Conservation (phyloP, 2,888 invertebrate species). For the Salpingus planirostris region DNA sequence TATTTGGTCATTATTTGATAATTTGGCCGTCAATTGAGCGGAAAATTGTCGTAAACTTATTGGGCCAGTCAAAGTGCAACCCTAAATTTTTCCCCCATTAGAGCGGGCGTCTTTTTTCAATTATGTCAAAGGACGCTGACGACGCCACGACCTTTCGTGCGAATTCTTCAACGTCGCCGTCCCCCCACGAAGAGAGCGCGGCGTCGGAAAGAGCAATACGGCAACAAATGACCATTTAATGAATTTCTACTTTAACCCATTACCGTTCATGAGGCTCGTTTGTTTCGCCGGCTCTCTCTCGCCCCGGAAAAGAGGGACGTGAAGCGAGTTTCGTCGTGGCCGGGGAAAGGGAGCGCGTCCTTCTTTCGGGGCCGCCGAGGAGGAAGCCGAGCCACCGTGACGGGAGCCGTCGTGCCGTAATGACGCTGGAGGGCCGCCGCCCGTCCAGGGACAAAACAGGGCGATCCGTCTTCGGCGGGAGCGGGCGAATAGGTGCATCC, state of each 20-base stretch:
- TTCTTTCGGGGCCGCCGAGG: constrained; percentile 2
- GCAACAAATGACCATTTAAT: constrained; percentile 10
- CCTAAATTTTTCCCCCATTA: neutral
- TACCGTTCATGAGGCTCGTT: constrained; percentile 9
- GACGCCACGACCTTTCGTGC: no score
- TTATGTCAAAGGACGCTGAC: no score
- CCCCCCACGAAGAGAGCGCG: neutral
- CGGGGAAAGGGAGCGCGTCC: constrained; percentile 1
- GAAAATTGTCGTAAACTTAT: no score
- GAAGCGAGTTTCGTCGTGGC: constrained; percentile 2
- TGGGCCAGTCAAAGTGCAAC: neutral
- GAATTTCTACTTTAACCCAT: constrained; percentile 10
- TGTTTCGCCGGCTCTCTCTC: constrained; percentile 2
- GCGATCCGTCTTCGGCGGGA: constrained; percentile 27
- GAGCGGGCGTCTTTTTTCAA: neutral
- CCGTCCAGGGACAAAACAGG: constrained; percentile 25
- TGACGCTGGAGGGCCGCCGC: constrained; percentile 19
- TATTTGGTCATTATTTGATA: no score
- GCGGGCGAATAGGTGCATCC: constrained; percentile 34
- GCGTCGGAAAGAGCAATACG: constrained; percentile 2
- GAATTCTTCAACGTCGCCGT: constrained; percentile 3
- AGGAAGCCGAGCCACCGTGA: constrained; percentile 24
- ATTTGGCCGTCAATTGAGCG: no score
- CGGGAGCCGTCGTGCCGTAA: constrained; percentile 24
- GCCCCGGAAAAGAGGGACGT: constrained; percentile 2